Conservation (phyloP, 2,113 vertebrate species). For the Takifugu bimaculatus region DNA sequence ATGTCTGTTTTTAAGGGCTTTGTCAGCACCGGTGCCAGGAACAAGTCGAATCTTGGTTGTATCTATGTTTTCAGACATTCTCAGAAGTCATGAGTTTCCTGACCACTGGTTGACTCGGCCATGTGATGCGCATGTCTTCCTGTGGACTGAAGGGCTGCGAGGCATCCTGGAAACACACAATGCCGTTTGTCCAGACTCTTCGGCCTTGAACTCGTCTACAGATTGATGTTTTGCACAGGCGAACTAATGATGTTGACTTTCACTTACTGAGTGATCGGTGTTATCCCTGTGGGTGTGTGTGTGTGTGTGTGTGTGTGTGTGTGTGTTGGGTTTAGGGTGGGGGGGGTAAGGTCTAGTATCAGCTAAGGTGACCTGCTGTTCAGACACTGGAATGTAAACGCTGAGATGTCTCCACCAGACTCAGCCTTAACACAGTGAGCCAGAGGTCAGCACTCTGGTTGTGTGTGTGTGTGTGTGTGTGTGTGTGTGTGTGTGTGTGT, state of each 20-base stretch:
- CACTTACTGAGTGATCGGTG: conserved; percentile 25
- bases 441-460: conserved; percentile 15
- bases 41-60: neutral
- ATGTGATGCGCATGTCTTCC: neutral
- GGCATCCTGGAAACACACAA: neutral
- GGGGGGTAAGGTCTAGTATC: conserved; percentile 35
- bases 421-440: conserved; percentile 29
- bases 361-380: conserved; percentile 26
- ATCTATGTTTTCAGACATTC: neutral
- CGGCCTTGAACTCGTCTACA: neutral
- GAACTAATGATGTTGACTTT: conserved; percentile 5
- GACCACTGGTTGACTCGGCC: neutral
- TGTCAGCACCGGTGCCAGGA: neutral
- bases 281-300: conserved; percentile 17
- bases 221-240: neutral
- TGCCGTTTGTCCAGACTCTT: neutral
- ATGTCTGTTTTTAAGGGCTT: neutral
- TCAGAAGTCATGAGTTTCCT: neutral
- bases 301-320: too few species aligned
- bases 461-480: too few species aligned
- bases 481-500: neutral
- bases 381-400: conserved; percentile 52
- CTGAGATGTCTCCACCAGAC: conserved; percentile 50
- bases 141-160: neutral
- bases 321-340: neutral